Evolutionary conservation across 2,113 vertebrate species (phyloP).

Genomic region (Pluvialis apricaria): DNA sequence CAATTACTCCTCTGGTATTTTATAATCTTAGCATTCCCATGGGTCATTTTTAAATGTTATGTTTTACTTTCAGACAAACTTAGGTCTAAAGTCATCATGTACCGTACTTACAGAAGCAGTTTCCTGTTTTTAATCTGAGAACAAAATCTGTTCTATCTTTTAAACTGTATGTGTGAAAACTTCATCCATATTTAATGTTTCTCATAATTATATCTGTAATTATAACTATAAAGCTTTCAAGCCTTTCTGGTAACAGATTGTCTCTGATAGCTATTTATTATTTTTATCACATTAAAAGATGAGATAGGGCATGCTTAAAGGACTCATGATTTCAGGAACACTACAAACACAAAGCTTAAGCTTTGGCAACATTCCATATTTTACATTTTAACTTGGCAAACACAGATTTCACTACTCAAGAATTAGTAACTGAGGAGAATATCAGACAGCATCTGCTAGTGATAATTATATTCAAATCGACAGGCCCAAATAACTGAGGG

Average conservation of each 20-base stretch:
- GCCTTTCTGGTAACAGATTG: neutral
- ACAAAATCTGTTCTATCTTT: slow-evolving; percentile 19
- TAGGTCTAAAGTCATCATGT: neutral
- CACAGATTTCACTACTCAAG: neutral
- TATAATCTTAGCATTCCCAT: neutral
- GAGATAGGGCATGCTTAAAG: neutral
- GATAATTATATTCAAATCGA: slow-evolving; percentile 36
- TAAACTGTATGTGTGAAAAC: neutral
- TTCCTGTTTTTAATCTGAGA: neutral
- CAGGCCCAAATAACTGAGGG: slow-evolving; percentile 20
- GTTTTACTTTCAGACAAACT: neutral
- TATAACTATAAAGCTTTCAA: neutral
- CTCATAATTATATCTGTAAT: slow-evolving; percentile 27
- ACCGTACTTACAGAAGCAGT: neutral
- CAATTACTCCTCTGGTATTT: neutral
- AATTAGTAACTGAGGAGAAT: neutral
- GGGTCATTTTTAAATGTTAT: neutral
- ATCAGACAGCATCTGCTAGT: slow-evolving; percentile 6
- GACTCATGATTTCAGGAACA: neutral
- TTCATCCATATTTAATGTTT: slow-evolving; percentile 27
- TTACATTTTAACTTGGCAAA: slow-evolving; percentile 27
- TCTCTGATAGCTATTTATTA: neutral
- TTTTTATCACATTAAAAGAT: slow-evolving; percentile 2
- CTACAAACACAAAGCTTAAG: neutral
- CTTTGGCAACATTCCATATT: neutral